A percentile compares a stretch with the other conserved stretches of the same genome.
Evolutionary conservation across 2,113 vertebrate genomes (phyloP).

Genomic region (Tragelaphus imberbis): DNA sequence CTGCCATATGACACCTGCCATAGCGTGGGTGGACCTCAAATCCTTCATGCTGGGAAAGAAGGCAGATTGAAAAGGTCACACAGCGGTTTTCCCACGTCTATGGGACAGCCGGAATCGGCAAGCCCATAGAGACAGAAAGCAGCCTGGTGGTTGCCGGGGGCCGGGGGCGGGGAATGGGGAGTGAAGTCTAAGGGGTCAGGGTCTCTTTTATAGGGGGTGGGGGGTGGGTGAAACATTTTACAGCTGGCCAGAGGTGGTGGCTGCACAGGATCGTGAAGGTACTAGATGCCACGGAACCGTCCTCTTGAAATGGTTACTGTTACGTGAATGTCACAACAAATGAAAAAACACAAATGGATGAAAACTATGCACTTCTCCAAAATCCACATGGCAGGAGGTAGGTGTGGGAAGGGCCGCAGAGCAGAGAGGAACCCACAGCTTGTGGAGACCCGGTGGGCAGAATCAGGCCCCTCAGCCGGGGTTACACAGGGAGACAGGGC

Average conservation of each 20-base stretch:
- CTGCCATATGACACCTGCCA: background rate
- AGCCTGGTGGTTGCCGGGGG: background rate
- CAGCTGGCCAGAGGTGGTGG: too few species aligned
- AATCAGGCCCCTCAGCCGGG: background rate
- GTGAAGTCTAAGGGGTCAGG: accelerated
- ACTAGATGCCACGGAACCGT: accelerated
- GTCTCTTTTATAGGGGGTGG: background rate
- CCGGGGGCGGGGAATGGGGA: background rate
- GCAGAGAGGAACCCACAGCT: background rate
- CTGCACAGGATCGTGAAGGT: accelerated
- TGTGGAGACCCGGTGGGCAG: background rate
- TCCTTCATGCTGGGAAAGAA: background rate
- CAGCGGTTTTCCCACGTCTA: accelerated
- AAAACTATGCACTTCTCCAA: background rate
- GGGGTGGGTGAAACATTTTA: background rate
- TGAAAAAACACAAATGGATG: background rate
- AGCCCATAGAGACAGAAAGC: background rate
- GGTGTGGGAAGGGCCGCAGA: background rate
- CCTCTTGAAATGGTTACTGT: background rate
- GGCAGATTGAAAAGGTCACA: background rate
- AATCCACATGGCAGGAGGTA: accelerated
- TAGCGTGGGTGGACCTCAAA: background rate
- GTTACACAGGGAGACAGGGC: background rate
- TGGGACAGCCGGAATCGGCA: accelerated
- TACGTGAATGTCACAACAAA: background rate